Evolutionary conservation across 2,113 vertebrate genomes (phyloP).

Genomic region (Pelusios castaneus): DNA sequence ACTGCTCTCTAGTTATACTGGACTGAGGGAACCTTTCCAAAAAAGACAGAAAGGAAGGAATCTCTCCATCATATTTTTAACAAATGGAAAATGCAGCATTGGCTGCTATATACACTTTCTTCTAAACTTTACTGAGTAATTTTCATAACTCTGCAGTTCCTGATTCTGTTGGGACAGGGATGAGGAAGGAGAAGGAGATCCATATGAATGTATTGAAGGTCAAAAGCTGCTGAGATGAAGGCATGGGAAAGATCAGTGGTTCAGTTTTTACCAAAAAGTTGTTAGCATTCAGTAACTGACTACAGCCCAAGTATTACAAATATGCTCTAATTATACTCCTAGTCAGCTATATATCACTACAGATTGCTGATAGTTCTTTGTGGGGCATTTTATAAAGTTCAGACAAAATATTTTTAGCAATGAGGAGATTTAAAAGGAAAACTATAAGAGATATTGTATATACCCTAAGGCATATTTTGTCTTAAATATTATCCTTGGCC

Average conservation of each 20-base stretch:
- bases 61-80: slow-evolving; percentile 67
- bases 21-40: slow-evolving; percentile 62
- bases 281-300: slow-evolving; percentile 74
- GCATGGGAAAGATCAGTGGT: slow-evolving; percentile 81
- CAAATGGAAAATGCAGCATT: slow-evolving; percentile 48
- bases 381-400: slow-evolving; percentile 78
- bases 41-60: slow-evolving; percentile 58
- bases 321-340: slow-evolving; percentile 82
- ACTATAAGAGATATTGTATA: slow-evolving; percentile 85
- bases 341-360: slow-evolving; percentile 78
- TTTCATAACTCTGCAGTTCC: slow-evolving; percentile 59
- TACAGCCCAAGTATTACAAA: slow-evolving; percentile 82
- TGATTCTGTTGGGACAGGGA: not conserved
- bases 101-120: not conserved
- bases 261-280: slow-evolving; percentile 73
- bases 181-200: slow-evolving; percentile 31
- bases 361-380: slow-evolving; percentile 77
- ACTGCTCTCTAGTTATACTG: slow-evolving; percentile 76
- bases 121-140: not conserved
- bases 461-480: slow-evolving; percentile 86
- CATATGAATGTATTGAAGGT: slow-evolving; percentile 58
- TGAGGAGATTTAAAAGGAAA: slow-evolving; percentile 79
- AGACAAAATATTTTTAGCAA: slow-evolving; percentile 86
- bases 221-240: slow-evolving; percentile 66
- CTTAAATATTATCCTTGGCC: slow-evolving; percentile 94